Percentiles rank a stretch among this genome's conserved stretches.
phyloP scores from a whole-genome alignment of 1,140 invertebrate species.

The Homalodisca vitripennis region DNA sequence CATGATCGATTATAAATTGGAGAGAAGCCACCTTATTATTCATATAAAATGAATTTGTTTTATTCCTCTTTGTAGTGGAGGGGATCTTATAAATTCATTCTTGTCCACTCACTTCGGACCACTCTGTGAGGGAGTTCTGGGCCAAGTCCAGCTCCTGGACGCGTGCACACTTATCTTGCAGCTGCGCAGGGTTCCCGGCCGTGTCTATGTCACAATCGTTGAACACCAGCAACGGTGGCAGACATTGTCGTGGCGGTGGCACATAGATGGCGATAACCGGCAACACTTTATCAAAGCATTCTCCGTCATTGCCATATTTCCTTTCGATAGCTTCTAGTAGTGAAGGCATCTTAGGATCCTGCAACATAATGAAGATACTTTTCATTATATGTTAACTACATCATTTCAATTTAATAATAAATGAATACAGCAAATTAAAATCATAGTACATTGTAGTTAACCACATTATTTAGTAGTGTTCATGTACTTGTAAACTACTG shows the following conservation, averaged over 20 bases:
- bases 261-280: slow-evolving; percentile 76
- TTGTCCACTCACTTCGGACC: slow-evolving; percentile 66
- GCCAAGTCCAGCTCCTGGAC: slow-evolving; percentile 89
- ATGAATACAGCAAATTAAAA: too few relatives aligned
- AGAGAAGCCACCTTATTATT: too few relatives aligned
- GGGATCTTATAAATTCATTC: too few relatives aligned
- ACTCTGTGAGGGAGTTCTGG: slow-evolving; percentile 82
- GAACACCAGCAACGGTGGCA: slow-evolving; percentile 82
- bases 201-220: slow-evolving; percentile 86
- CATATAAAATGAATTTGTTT: too few relatives aligned
- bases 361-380: too few relatives aligned
- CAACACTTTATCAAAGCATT: slow-evolving; percentile 42
- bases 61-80: too few relatives aligned
- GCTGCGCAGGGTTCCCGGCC: slow-evolving; percentile 70
- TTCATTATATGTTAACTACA: too few relatives aligned
- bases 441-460: too few relatives aligned
- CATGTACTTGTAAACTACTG: too few relatives aligned
- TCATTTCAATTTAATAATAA: too few relatives aligned
- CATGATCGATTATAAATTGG: too few relatives aligned
- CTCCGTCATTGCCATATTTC: slow-evolving; percentile 72
- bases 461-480: too few relatives aligned
- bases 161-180: slow-evolving; percentile 77
- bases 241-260: slow-evolving; percentile 70
- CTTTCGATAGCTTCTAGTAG: slow-evolving; percentile 79
- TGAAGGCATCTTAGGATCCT: slow-evolving; percentile 65